A percentile compares a stretch with the other conserved stretches of the same genome.
Evolutionary conservation across 2,888 invertebrate species (phyloP).

Genomic region (Melanchra persicariae): DNA sequence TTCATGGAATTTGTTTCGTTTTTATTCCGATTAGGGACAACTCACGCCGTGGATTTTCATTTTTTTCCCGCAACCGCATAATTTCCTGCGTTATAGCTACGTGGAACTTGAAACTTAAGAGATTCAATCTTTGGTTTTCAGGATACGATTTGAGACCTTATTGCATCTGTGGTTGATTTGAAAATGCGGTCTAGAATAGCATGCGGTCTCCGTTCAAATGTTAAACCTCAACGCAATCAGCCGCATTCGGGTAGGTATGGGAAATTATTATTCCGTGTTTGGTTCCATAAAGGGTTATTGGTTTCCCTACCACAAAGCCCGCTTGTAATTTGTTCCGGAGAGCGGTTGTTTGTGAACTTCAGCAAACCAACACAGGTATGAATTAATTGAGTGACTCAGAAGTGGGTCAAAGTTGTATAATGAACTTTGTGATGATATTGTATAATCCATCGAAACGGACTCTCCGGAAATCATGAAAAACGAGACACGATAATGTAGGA

Average conservation of each 20-base stretch:
- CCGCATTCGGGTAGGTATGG: neutral
- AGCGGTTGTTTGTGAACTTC: constrained; percentile 34
- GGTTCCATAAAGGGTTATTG: constrained; percentile 34
- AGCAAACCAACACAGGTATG: constrained; percentile 30
- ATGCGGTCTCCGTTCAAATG: neutral
- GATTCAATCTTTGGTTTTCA: neutral
- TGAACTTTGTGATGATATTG: constrained; percentile 13
- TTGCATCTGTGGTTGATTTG: neutral
- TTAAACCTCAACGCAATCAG: neutral
- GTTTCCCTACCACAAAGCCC: constrained; percentile 32
- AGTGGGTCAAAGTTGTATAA: constrained; percentile 37
- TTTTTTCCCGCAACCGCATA: neutral
- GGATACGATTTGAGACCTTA: neutral
- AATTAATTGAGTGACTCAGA: constrained; percentile 31
- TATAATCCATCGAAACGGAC: neutral
- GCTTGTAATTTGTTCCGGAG: constrained; percentile 37
- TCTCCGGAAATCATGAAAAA: neutral
- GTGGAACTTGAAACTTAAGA: constrained; percentile 1
- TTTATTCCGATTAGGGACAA: constrained; percentile 22
- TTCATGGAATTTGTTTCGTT: constrained; percentile 55
- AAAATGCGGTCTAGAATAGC: neutral
- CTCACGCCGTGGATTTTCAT: neutral
- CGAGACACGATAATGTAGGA: too few relatives aligned
- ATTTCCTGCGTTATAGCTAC: neutral
- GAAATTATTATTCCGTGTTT: constrained; percentile 5